A percentile compares a stretch with the other conserved stretches of the same genome.
Conservation (phyloP, 2,797 vertebrate species). For the Neosalanx taihuensis region DNA sequence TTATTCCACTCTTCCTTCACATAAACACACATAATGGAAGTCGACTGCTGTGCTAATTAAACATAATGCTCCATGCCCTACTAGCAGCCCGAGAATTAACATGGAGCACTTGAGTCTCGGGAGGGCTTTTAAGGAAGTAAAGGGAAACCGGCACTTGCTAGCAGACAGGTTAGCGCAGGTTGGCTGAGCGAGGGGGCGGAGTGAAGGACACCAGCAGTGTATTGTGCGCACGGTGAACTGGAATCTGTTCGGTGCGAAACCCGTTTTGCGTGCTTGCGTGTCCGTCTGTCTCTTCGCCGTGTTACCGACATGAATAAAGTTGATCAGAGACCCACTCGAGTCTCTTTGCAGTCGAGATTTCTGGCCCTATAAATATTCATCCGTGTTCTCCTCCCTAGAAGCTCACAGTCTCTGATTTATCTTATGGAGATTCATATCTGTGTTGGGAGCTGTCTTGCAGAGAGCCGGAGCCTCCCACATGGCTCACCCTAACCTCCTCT, state of each 20-base stretch:
- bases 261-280: background rate
- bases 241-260: too few species aligned
- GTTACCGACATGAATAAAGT: background rate
- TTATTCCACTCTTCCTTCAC: conserved; percentile 6
- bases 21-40: conserved; percentile 13
- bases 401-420: conserved; percentile 44
- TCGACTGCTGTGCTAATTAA: conserved; percentile 40
- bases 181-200: conserved; percentile 10
- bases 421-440: conserved; percentile 39
- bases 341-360: conserved; percentile 36
- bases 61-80: conserved; percentile 32
- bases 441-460: conserved; percentile 16
- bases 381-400: conserved; percentile 16
- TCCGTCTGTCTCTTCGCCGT: background rate
- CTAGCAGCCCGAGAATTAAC: conserved; percentile 42
- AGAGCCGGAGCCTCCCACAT: background rate
- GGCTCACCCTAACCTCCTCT: background rate
- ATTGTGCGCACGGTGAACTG: background rate
- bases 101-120: conserved; percentile 28
- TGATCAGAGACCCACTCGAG: conserved; percentile 8
- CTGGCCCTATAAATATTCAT: conserved; percentile 54
- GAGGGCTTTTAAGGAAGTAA: conserved; percentile 25
- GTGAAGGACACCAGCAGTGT: background rate
- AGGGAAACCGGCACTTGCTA: conserved; percentile 37
- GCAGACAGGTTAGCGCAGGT: conserved; percentile 26